A percentile compares a stretch with the other conserved stretches of the same genome.
Conservation (phyloP, 1,140 invertebrate species). For the Drosophila kikkawai region DNA sequence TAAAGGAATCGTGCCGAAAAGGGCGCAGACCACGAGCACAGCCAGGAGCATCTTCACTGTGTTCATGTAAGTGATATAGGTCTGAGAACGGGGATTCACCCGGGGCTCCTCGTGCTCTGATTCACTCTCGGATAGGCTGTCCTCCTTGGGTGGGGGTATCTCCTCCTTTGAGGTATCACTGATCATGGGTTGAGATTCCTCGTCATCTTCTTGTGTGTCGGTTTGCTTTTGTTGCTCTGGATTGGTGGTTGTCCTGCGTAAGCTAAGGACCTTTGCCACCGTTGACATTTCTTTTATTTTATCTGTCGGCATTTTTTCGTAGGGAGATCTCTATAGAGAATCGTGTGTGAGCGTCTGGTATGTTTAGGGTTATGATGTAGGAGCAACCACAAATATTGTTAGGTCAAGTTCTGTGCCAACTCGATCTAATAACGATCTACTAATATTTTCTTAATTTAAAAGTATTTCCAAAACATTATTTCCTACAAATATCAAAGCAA, state of each 20-base stretch:
- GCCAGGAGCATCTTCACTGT: conserved; percentile 9
- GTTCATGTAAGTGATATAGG: neutral
- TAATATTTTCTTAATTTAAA: neutral
- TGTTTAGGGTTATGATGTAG: neutral
- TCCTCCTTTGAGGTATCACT: neutral
- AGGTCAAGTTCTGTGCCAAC: neutral
- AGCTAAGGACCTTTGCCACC: conserved; percentile 40
- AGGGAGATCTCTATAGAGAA: neutral
- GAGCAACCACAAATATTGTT: too few species aligned
- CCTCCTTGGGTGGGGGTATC: neutral
- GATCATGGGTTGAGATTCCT: neutral
- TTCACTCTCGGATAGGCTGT: neutral
- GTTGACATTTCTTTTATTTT: conserved; percentile 13
- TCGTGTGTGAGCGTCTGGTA: neutral
- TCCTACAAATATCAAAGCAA: neutral
- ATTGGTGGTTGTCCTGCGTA: conserved; percentile 14
- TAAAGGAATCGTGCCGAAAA: conserved; percentile 16
- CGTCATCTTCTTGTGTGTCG: neutral
- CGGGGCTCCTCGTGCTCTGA: neutral
- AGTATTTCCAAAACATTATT: neutral
- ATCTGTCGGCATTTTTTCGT: conserved; percentile 19
- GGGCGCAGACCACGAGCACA: conserved; percentile 23
- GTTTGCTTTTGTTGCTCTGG: neutral
- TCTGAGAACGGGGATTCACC: neutral
- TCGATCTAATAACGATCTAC: too few species aligned